phyloP scores from a whole-genome alignment of 2,113 vertebrate genomes.

The Pluvialis apricaria region DNA sequence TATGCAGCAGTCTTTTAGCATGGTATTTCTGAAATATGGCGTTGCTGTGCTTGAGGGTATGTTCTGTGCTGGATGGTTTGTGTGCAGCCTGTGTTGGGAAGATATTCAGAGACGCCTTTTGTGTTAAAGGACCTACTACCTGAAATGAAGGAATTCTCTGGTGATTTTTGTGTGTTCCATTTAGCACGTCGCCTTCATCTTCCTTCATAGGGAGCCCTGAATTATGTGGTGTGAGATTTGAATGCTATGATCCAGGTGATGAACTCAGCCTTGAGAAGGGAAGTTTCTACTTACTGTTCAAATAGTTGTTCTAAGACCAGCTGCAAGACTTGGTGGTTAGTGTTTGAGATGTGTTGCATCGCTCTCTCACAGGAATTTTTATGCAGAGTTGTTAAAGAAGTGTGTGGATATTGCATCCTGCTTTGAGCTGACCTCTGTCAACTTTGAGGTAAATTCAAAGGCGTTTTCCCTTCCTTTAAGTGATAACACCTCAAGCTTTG shows the following conservation, averaged over 20 bases:
- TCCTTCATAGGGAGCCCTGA: background rate
- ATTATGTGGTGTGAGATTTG: background rate
- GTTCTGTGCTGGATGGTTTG: background rate
- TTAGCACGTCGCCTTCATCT: background rate
- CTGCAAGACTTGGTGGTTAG: background rate
- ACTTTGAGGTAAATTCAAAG: background rate
- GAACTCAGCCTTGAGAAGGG: background rate
- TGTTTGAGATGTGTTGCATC: background rate
- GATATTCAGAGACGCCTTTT: background rate
- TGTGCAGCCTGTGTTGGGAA: background rate
- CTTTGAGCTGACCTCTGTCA: background rate
- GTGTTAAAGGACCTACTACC: background rate
- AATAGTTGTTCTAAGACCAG: background rate
- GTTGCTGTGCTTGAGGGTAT: background rate
- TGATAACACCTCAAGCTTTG: background rate
- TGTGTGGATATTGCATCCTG: background rate
- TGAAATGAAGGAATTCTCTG: background rate
- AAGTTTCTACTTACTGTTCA: background rate
- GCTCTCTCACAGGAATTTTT: background rate
- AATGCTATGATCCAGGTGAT: background rate
- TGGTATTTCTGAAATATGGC: background rate
- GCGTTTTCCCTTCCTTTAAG: background rate
- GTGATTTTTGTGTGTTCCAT: background rate
- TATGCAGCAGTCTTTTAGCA: fast-evolving
- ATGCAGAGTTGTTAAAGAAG: background rate